These are phyloP conservation scores for Anser brachyrhynchus DNA, from an alignment of 2,113 vertebrate genomes.

Conservation along the genomic window DNA sequence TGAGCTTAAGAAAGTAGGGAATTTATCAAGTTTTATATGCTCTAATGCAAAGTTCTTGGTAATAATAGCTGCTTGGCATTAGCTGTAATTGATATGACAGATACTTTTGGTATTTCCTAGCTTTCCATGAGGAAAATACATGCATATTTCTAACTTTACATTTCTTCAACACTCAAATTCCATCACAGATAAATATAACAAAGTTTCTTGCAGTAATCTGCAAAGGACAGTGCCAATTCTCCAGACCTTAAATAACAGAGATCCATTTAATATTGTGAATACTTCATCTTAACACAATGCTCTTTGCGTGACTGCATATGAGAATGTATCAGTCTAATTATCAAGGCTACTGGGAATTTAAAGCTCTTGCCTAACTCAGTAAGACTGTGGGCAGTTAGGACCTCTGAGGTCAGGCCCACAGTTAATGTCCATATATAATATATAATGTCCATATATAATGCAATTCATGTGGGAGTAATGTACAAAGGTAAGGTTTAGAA, in stretches of 20 bases:
- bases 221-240: background rate
- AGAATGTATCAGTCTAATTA: background rate
- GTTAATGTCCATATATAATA: background rate
- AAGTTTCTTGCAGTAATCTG: background rate
- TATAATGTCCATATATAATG: background rate
- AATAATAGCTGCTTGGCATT: background rate
- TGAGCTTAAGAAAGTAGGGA: background rate
- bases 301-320: background rate
- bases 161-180: background rate
- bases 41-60: background rate
- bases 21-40: background rate
- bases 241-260: background rate
- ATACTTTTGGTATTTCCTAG: background rate
- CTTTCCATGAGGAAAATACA: background rate
- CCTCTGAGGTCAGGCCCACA: background rate
- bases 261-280: background rate
- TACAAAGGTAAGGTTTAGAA: background rate
- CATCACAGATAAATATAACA: background rate
- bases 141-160: background rate
- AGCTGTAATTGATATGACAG: background rate
- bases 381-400: background rate
- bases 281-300: background rate
- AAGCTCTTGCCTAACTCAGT: background rate
- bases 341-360: background rate
- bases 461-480: accelerated